These are phyloP conservation scores for Corvus cornix DNA, from an alignment of 2,113 vertebrate genomes.

Conservation along the genomic window DNA sequence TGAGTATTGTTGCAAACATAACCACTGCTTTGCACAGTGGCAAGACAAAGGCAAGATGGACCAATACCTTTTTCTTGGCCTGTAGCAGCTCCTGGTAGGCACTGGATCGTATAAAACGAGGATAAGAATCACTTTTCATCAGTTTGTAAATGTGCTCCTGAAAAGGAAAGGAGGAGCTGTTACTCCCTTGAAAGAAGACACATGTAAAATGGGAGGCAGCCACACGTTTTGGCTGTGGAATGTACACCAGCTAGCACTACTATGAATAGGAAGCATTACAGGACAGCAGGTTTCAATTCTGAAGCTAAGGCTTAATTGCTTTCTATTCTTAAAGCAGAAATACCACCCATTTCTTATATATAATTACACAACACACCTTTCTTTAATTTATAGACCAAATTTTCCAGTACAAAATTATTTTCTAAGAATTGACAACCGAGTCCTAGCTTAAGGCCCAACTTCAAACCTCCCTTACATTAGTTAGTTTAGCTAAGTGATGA, in stretches of 20 bases:
- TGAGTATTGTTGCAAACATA: constrained; percentile 61
- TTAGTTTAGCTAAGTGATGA: not conserved
- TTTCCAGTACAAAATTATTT: not conserved
- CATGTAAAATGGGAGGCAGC: not conserved
- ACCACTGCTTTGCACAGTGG: constrained; percentile 58
- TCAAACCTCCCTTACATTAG: not conserved
- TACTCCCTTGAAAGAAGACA: not conserved
- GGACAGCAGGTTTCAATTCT: not conserved
- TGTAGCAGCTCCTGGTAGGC: constrained; percentile 98
- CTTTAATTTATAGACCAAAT: not conserved
- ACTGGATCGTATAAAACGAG: constrained; percentile 98
- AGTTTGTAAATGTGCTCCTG: constrained; percentile 99
- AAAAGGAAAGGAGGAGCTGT: constrained; percentile 29
- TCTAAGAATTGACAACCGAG: not conserved
- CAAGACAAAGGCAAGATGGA: constrained; percentile 69
- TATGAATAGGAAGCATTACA: not conserved
- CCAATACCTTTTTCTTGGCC: constrained; percentile 96
- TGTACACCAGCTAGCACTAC: not conserved
- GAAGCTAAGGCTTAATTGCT: not conserved
- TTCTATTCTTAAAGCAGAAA: not conserved
- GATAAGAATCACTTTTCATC: constrained; percentile 99
- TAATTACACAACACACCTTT: not conserved
- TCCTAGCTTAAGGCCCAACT: not conserved
- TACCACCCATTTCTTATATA: not conserved
- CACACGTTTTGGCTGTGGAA: not conserved